Evolutionary conservation across 35 echinoderm and acorn worm species (phyloP).

Genomic region (Anneissia japonica): DNA sequence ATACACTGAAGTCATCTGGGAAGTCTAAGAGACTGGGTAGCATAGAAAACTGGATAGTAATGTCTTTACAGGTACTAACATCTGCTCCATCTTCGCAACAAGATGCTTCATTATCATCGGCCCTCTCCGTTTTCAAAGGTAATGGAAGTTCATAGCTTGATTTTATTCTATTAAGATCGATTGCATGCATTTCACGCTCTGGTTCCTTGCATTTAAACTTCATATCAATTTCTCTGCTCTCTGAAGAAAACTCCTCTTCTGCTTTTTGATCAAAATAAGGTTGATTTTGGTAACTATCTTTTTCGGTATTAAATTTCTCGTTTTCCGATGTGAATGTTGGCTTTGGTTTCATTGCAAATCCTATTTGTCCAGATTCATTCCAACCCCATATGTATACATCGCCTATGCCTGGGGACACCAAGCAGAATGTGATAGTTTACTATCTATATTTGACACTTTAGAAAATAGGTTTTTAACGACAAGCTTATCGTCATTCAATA

Average conservation of each 20-base stretch:
- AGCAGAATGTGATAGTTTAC: neutral
- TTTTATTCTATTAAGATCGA: neutral
- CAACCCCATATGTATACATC: slow-evolving; percentile 96
- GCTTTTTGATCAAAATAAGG: neutral
- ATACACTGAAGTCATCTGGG: slow-evolving; percentile 22
- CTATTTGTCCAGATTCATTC: slow-evolving; percentile 92
- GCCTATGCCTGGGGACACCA: slow-evolving; percentile 43
- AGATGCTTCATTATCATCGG: neutral
- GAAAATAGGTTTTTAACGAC: neutral
- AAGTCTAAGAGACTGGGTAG: slow-evolving; percentile 1
- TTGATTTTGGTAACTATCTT: neutral
- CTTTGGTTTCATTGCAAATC: slow-evolving; percentile 35
- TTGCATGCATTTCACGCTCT: neutral
- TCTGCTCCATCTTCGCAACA: neutral
- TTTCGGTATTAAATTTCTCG: neutral
- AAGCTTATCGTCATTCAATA: neutral
- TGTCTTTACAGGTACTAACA: neutral
- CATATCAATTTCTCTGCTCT: neutral
- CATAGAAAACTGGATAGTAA: neutral
- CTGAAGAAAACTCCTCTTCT: neutral
- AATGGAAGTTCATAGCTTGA: neutral
- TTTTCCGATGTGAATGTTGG: neutral
- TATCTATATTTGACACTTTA: neutral
- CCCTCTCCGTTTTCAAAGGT: neutral
- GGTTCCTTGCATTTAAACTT: neutral